phyloP scores from a whole-genome alignment of 2,797 vertebrate genomes.

The Rachycentron canadum region DNA sequence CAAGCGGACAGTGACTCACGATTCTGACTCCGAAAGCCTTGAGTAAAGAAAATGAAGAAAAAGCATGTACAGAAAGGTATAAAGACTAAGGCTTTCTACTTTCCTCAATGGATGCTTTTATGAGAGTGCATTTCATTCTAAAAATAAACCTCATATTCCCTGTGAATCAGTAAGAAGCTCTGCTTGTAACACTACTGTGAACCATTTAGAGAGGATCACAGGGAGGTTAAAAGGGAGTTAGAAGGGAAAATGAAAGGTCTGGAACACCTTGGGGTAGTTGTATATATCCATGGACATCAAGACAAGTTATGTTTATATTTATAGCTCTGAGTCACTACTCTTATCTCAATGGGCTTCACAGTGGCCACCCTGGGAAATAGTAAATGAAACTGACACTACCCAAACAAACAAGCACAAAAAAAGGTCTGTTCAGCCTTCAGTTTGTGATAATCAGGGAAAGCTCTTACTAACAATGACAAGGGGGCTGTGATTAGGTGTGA shows the following conservation, averaged over 20 bases:
- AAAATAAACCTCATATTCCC: constrained; percentile 49
- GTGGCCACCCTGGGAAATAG: neutral
- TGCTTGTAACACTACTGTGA: constrained; percentile 41
- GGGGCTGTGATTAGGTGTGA: neutral
- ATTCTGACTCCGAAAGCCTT: constrained; percentile 6
- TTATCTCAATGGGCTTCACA: neutral
- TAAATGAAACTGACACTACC: neutral
- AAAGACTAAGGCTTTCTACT: constrained; percentile 34
- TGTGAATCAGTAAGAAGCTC: constrained; percentile 39
- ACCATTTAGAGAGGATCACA: constrained; percentile 48
- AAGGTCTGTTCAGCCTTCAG: constrained; percentile 6
- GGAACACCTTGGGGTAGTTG: constrained; percentile 40
- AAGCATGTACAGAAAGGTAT: constrained; percentile 12
- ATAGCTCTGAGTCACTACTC: constrained; percentile 12
- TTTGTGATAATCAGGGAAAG: neutral
- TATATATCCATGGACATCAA: constrained; percentile 35
- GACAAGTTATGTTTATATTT: constrained; percentile 21
- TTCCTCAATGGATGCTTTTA: constrained; percentile 38
- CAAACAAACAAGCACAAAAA: constrained; percentile 22
- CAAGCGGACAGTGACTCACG: constrained; percentile 1
- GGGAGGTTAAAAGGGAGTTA: constrained; percentile 56
- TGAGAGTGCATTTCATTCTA: constrained; percentile 62
- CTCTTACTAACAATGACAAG: neutral
- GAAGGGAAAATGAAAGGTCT: constrained; percentile 34
- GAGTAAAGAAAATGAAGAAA: neutral